Percentiles rank a stretch among this genome's conserved stretches.
Conservation (phyloP, 1,140 invertebrate species). For the Drosophila sp. region DNA sequence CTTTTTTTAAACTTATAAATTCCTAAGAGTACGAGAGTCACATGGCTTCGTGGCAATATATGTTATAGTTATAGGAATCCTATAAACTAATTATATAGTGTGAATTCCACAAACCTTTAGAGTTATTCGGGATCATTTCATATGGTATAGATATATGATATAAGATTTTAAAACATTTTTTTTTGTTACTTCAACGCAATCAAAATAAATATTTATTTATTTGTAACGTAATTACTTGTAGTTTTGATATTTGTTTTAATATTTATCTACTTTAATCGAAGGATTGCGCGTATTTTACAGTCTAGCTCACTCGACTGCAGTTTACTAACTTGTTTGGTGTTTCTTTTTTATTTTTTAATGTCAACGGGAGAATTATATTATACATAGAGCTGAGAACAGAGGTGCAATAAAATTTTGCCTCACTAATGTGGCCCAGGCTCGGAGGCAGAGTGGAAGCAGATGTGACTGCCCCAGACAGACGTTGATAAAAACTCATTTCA, state of each 20-base stretch:
- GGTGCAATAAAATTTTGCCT: constrained; percentile 82
- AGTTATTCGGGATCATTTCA: too few species aligned
- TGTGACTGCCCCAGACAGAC: constrained; percentile 42
- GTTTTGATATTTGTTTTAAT: too few species aligned
- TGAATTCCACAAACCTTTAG: too few species aligned
- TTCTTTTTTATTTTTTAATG: constrained; percentile 54
- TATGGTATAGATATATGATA: too few species aligned
- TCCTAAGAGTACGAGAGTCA: neutral
- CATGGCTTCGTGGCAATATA: neutral
- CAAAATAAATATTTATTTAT: too few species aligned
- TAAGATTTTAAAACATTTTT: too few species aligned
- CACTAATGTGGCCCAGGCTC: constrained; percentile 66
- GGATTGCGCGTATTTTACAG: neutral
- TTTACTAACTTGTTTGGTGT: neutral
- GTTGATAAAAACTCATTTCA: constrained; percentile 82
- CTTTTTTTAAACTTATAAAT: neutral
- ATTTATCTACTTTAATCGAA: too few species aligned
- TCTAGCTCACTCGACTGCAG: neutral
- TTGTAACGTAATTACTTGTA: too few species aligned
- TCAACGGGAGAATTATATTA: constrained; percentile 66
- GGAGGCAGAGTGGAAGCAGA: constrained; percentile 15
- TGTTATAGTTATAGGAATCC: too few species aligned
- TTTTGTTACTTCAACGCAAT: too few species aligned
- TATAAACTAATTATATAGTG: too few species aligned
- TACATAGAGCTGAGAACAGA: constrained; percentile 59